Conservation (phyloP, 1,140 invertebrate species). For the Drosophila athabasca region DNA sequence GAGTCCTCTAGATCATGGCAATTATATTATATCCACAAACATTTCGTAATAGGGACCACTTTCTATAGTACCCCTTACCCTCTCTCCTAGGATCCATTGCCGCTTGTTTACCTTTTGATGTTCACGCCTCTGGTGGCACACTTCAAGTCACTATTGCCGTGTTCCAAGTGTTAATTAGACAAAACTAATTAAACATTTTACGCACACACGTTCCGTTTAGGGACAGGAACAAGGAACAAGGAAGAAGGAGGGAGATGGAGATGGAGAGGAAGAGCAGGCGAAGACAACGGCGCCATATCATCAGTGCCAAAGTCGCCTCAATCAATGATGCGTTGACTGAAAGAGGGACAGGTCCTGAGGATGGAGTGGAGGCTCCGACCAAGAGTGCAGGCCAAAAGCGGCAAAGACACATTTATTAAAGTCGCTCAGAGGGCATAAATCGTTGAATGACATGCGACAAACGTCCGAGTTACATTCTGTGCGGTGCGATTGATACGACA, state of each 20-base stretch:
- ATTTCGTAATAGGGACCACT: not conserved
- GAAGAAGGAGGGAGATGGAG: not conserved
- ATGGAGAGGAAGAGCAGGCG: not conserved
- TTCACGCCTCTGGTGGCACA: conserved; percentile 73
- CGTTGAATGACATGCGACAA: conserved; percentile 80
- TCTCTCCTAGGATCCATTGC: not conserved
- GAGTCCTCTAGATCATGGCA: too few species aligned
- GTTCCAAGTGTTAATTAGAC: conserved; percentile 78
- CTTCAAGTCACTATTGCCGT: conserved; percentile 54
- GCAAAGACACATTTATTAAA: conserved; percentile 76
- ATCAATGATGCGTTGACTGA: conserved; percentile 8
- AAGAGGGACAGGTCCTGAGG: too few species aligned
- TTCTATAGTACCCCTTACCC: not conserved
- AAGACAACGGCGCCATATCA: conserved; percentile 37
- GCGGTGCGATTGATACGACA: conserved; percentile 75
- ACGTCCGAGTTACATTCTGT: conserved; percentile 73
- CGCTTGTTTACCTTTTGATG: conserved; percentile 55
- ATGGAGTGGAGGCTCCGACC: too few species aligned
- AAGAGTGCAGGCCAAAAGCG: conserved; percentile 56
- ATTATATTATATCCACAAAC: not conserved
- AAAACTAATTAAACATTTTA: conserved; percentile 79
- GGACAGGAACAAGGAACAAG: not conserved
- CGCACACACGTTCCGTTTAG: conserved; percentile 54
- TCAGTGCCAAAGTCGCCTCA: conserved; percentile 39
- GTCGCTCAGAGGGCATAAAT: conserved; percentile 72